phyloP scores from a whole-genome alignment of 1,140 invertebrate species.

The Aphelenchoides avenae region DNA sequence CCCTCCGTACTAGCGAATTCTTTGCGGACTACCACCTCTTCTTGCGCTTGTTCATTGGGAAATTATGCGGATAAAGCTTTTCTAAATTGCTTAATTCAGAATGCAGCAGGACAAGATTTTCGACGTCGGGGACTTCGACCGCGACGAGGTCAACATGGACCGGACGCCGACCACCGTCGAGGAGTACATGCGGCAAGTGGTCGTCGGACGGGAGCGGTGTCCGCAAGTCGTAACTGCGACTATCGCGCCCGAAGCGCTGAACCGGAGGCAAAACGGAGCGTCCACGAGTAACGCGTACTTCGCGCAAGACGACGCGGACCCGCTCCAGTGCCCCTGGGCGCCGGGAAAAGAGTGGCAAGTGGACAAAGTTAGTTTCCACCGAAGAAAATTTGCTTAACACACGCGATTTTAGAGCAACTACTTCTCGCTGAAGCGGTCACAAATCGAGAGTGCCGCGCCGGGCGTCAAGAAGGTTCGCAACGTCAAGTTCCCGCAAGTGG shows the following conservation, averaged over 20 bases:
- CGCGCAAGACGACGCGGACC: background rate
- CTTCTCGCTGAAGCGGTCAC: constrained; percentile 20
- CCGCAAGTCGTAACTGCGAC: constrained; percentile 19
- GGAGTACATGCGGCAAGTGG: constrained; percentile 37
- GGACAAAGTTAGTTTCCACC: constrained; percentile 17
- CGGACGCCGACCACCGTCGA: constrained; percentile 34
- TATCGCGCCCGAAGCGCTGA: constrained; percentile 8
- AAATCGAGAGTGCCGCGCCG: background rate
- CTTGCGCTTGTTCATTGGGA: no score
- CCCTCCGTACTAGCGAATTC: no score
- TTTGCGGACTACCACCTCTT: no score
- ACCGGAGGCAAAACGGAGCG: background rate
- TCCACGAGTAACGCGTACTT: background rate
- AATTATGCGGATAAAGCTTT: no score
- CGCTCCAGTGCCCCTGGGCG: constrained; percentile 1
- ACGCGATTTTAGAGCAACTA: constrained; percentile 22
- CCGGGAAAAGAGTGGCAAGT: constrained; percentile 30
- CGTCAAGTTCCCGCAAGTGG: constrained; percentile 6
- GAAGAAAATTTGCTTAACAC: background rate
- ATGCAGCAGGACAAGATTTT: constrained; percentile 21
- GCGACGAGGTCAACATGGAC: constrained; percentile 26
- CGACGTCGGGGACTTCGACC: constrained; percentile 32
- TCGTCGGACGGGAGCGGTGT: constrained; percentile 11
- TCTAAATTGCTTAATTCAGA: no score
- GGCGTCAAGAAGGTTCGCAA: constrained; percentile 1